phyloP scores from a whole-genome alignment of 2,113 vertebrate genomes.

The Cathartes aura region DNA sequence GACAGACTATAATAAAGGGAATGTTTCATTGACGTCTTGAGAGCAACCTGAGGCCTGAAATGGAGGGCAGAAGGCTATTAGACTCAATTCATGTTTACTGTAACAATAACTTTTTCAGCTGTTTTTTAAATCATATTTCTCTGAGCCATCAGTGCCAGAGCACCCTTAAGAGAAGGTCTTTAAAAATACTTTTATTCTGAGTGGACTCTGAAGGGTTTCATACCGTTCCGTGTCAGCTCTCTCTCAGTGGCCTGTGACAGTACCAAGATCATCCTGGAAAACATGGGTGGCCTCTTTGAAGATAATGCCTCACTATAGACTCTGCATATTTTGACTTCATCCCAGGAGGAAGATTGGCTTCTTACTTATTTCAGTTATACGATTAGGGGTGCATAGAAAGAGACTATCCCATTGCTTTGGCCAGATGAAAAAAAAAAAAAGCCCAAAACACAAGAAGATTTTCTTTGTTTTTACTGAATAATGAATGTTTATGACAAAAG shows the following conservation, averaged over 20 bases:
- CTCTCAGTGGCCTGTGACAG: background rate
- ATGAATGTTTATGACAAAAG: background rate
- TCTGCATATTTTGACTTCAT: background rate
- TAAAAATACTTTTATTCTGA: background rate
- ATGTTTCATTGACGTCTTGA: slow-evolving; percentile 36
- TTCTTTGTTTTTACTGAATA: background rate
- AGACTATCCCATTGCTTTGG: background rate
- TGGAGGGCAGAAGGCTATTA: slow-evolving; percentile 5
- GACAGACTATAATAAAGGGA: background rate
- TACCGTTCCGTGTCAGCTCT: background rate
- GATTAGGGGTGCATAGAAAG: background rate
- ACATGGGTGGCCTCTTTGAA: background rate
- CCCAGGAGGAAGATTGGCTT: background rate
- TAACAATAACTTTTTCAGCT: background rate
- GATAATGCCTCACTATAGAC: background rate
- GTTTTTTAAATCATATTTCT: background rate
- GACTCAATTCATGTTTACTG: slow-evolving; percentile 22
- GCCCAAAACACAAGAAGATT: background rate
- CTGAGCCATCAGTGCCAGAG: background rate
- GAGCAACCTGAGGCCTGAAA: slow-evolving; percentile 3
- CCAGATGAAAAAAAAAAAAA: background rate
- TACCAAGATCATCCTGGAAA: background rate
- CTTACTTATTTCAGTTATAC: background rate
- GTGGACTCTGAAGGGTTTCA: background rate
- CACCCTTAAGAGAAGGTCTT: background rate